phyloP scores from a whole-genome alignment of 2,888 invertebrate species.

The Ypsolopha scabrella region DNA sequence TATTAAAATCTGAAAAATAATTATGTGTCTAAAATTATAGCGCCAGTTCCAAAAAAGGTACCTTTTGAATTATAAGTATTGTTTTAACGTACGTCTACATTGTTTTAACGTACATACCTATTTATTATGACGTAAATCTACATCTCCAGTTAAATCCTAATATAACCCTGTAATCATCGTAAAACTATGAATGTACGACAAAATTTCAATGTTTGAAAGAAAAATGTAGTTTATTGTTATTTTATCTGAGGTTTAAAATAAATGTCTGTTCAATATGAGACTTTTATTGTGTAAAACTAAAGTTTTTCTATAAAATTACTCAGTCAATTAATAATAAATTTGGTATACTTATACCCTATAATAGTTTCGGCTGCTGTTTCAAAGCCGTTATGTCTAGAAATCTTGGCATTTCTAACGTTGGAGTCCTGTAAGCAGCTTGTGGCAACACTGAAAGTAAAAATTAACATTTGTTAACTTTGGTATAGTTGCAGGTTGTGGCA shows the following conservation, averaged over 20 bases:
- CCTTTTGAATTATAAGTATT: not conserved
- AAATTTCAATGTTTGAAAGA: constrained; percentile 1
- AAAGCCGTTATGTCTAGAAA: constrained; percentile 78
- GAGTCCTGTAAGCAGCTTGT: constrained; percentile 17
- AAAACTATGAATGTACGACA: not conserved
- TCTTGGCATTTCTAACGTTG: constrained; percentile 51
- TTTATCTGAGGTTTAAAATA: constrained; percentile 62
- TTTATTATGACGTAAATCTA: not conserved
- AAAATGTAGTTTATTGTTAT: constrained; percentile 34
- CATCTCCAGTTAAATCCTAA: not conserved
- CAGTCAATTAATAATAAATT: constrained; percentile 7
- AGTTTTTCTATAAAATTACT: not conserved
- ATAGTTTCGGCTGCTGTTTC: constrained; percentile 76
- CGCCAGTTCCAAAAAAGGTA: too few relatives aligned
- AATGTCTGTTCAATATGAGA: constrained; percentile 55
- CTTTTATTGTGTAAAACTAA: constrained; percentile 7
- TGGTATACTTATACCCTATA: constrained; percentile 26
- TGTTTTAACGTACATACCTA: not conserved
- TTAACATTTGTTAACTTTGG: not conserved
- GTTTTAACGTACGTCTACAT: not conserved
- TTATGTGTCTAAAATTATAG: too few relatives aligned
- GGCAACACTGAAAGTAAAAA: constrained; percentile 27
- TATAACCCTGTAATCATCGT: not conserved
- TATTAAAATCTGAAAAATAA: too few relatives aligned
- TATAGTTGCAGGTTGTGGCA: too few relatives aligned